Base-by-base conservation (phyloP, 2,113 vertebrate genomes). In the Forbesichthys papilliferus region DNA sequence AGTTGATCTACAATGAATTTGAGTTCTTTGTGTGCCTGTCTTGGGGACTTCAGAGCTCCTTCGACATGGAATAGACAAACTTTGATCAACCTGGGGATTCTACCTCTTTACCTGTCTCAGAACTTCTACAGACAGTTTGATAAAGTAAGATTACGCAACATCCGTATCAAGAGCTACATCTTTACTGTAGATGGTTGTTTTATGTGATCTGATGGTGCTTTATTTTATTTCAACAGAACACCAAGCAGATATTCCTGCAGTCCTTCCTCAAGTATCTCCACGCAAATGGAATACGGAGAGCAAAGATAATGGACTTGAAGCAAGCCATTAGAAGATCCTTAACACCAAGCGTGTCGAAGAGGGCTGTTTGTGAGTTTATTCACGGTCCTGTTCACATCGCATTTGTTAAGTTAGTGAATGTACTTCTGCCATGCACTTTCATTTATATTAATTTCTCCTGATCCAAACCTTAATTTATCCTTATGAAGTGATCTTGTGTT, bases 101-200 rank as follows among this genome's bases (percentile, higher is more conserved):
- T 93, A 12, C 81, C 90, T 3, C 78, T 92, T 20, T 92, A 90
- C 58, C 11, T 93, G 65, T 77, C 68, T 5, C 68, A 69, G 5
- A 60, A 7, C 48, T 88, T 93, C 78, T 93, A 88, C 61, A 0
- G 7, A 0, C 10, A 86, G 16, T 86, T 93, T 66, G 5, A 78
- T 54, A 77, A 34, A 67, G 92, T 93, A 46, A 74, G 79, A 46
- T 56, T 56, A n/a, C 4, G 33, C 33, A 58, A 5, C 16, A 16
- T 54, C 14, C 12, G 20, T 56, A 10, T 56, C 10, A 16, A 54
- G 16, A 54, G 10, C 49, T 52, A 14, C 10, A 14, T 10, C 49
- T 52, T 11, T 52, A 49, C 51, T 62, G n/a, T 58, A n/a, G 36
- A 52, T 54, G 11, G 27, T 5, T 70, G 18, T 1, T 27, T 36